These are phyloP conservation scores for Napeogenes sylphis DNA, from an alignment of 2,888 invertebrate species.

Conservation along the genomic window DNA sequence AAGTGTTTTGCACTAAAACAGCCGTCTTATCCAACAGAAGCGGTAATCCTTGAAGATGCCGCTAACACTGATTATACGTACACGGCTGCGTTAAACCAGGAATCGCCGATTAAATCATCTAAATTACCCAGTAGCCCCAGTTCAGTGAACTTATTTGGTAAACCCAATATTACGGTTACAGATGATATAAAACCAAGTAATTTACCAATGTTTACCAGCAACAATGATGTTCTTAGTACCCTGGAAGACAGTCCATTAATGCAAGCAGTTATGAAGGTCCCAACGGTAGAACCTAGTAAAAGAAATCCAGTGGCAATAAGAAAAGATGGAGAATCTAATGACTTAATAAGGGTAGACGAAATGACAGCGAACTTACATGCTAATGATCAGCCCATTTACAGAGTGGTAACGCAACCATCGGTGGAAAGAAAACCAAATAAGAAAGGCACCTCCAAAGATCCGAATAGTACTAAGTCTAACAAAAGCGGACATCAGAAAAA, in stretches of 20 bases:
- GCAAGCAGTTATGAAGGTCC: slow-evolving; percentile 67
- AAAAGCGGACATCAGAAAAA: slow-evolving; percentile 70
- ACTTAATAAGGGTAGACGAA: slow-evolving; percentile 61
- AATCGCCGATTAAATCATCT: slow-evolving; percentile 34
- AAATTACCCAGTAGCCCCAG: slow-evolving; percentile 44
- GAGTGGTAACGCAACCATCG: slow-evolving; percentile 70
- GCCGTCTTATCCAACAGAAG: slow-evolving; percentile 56
- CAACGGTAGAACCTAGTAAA: slow-evolving; percentile 57
- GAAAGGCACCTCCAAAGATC: slow-evolving; percentile 57
- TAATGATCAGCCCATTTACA: slow-evolving; percentile 70
- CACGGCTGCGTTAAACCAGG: slow-evolving; percentile 31
- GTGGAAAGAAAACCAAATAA: slow-evolving; percentile 65
- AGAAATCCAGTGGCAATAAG: slow-evolving; percentile 54
- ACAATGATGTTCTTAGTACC: slow-evolving; percentile 61
- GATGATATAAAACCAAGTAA: slow-evolving; percentile 61
- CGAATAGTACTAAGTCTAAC: slow-evolving; percentile 49
- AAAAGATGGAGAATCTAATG: slow-evolving; percentile 65
- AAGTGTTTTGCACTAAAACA: slow-evolving; percentile 75
- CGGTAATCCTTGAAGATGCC: slow-evolving; percentile 61
- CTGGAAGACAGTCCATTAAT: slow-evolving; percentile 66
- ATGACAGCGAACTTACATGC: slow-evolving; percentile 70
- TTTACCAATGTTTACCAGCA: slow-evolving; percentile 53
- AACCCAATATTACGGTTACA: slow-evolving; percentile 42
- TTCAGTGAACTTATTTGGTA: slow-evolving; percentile 43
- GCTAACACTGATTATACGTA: slow-evolving; percentile 39